Evolutionary conservation across 2,797 vertebrate genomes (phyloP).

Genomic region (Chloroceryle inda): DNA sequence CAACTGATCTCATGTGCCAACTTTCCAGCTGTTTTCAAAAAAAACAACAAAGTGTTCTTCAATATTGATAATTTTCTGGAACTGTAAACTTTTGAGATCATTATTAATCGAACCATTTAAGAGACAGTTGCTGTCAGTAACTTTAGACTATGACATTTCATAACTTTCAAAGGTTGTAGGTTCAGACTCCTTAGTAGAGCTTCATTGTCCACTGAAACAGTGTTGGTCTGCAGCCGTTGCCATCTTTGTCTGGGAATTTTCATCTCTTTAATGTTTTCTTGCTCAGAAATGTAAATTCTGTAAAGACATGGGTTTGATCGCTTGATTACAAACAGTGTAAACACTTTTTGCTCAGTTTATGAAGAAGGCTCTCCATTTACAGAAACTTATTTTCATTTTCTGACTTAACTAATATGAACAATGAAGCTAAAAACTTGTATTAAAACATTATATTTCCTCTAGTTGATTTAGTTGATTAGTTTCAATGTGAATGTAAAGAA

Average conservation of each 20-base stretch:
- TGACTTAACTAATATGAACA: neutral
- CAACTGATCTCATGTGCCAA: neutral
- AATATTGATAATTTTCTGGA: neutral
- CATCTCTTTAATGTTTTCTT: neutral
- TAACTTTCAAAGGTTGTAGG: neutral
- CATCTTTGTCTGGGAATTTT: neutral
- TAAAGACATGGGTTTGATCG: neutral
- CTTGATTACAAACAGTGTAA: neutral
- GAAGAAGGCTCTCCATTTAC: neutral
- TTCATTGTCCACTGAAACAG: neutral
- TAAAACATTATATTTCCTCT: neutral
- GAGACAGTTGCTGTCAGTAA: neutral
- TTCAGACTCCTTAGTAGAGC: neutral
- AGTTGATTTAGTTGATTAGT: neutral
- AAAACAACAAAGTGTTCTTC: neutral
- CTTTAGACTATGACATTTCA: neutral
- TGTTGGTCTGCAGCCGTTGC: neutral
- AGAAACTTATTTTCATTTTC: neutral
- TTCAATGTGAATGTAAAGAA: neutral
- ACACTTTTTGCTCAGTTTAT: neutral
- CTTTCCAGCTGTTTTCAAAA: neutral
- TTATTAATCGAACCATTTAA: neutral
- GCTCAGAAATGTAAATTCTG: neutral
- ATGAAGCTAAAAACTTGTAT: neutral
- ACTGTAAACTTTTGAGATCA: neutral